Base-by-base conservation (phyloP, 1,140 invertebrate species). In the Ditylenchus dipsaci region DNA sequence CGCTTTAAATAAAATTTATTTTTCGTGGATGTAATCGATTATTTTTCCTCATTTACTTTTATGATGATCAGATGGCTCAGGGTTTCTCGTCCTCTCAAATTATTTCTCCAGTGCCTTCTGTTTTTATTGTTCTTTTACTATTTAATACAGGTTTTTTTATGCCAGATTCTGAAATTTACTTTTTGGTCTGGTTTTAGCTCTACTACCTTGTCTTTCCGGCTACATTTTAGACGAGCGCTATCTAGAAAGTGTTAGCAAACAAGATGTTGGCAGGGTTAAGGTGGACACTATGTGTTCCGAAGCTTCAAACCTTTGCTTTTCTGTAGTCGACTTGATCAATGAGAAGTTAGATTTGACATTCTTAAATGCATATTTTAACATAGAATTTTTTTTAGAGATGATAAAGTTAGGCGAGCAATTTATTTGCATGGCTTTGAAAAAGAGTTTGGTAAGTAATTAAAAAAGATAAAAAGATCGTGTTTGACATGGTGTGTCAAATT, bases 281-380 rank as follows among this genome's bases (percentile, higher is more conserved):
- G 3, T 53, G n/a, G 49, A 53, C 49, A 53, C 49, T 7, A 53
- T 53, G 59, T 61, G 59, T n/a, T 30, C 59, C 3, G 59, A 61
- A 21, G 19, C 13, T 61, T 7, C 59, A 5, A 1, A 43, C 8
- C 38, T 43, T n/a, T 61, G 59, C 29, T 61, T 61, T 43, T 61
- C 59, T 19, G 59, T 61, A 8, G 59, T 61, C 13, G 59, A 61
- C 59, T 30, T 61, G 19, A 61, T 61, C 59, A n/a, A 61, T 26
- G 59, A 61, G 26, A 43, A 61, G 59, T 33, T 19, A 5, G 29
- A 8, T 3, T 8, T 30, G 3, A 33, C 1, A 33, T 61, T 5
- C 26, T 61, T 43, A 7, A 7, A 3, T 3, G 38, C n/a, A 3
- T 61, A 7, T 61, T 30, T 43, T 7, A 7, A 5, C 15, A 7